Base-by-base conservation (phyloP, 2,797 vertebrate genomes). In the Sardinella longiceps region DNA sequence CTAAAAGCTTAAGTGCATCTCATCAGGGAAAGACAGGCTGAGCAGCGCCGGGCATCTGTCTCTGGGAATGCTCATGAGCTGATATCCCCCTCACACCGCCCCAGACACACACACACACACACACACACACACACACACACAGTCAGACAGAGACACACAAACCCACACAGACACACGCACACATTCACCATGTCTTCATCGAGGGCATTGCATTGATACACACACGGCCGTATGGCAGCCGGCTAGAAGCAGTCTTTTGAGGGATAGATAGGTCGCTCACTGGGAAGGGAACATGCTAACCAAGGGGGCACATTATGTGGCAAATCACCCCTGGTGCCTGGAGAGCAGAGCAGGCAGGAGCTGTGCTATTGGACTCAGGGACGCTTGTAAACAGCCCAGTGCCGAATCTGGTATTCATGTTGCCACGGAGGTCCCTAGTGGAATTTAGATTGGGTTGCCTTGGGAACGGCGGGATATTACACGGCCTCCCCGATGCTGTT, bases 1-100 rank as follows among this genome's bases (percentile, higher is more conserved):
- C 60, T 66, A 33, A 66, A 66, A 66, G 60, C 60, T 66, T 66
- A 66, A 66, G 60, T 66, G 60, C 60, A 66, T 66, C 60, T 66
- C 60, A 33, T 14, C 60, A 33, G 60, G 33, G n/a, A 33, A 28
- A 66, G 60, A 66, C 60, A 14, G 25, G 25, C 25, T 63, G 60
- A 63, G 10, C 28, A 66, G 60, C 60, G 10, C 25, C 14, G 28
- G 60, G 60, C 25, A 66, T 66, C 60, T 66, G 60, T 66, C 60
- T 66, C 28, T 66, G 25, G 30, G 60, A 28, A 66, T 66, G 25
- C 60, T 30, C 60, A 66, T 66, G 60, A 66, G 60, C 77, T 39
- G 33, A 80, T 39, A 23, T 43, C 20, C 28, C n/a, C 56, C 50
- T 5, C 11, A 4, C 25, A 30, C 11, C 60, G 0, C 25, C 60